phyloP scores from a whole-genome alignment of 2,797 vertebrate genomes.

The Mionectes olivaceus region DNA sequence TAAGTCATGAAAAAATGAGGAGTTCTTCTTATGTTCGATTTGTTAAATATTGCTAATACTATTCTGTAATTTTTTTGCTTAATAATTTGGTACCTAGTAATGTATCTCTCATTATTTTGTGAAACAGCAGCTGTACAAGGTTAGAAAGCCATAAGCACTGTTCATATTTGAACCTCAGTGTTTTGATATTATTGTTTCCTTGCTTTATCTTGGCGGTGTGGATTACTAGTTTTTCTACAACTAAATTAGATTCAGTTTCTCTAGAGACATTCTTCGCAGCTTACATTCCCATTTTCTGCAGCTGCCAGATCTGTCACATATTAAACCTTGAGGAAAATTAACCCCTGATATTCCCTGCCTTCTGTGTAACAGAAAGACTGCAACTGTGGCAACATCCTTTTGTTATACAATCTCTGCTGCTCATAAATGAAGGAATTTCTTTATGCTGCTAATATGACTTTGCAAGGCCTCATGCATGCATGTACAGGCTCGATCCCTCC shows the following conservation, averaged over 20 bases:
- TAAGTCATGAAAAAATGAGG: not conserved
- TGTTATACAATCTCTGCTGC: not conserved
- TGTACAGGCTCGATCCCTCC: not conserved
- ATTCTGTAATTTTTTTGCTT: not conserved
- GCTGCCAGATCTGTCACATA: not conserved
- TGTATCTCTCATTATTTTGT: not conserved
- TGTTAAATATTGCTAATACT: not conserved
- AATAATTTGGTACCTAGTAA: not conserved
- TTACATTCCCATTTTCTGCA: not conserved
- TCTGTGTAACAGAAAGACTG: not conserved
- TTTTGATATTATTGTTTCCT: not conserved
- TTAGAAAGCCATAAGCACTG: too few species aligned
- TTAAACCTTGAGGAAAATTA: not conserved
- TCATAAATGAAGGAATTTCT: not conserved
- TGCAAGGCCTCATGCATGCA: not conserved
- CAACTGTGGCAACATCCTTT: not conserved
- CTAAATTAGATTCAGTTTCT: slow-evolving; percentile 26
- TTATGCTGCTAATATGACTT: not conserved
- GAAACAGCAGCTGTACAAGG: not conserved
- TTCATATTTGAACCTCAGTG: not conserved
- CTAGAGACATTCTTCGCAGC: not conserved
- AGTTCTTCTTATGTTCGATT: not conserved
- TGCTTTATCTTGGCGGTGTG: not conserved
- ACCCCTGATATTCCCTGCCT: not conserved
- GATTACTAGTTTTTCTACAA: not conserved